These are phyloP conservation scores for Probosciger aterrimus DNA, from an alignment of 2,113 vertebrate genomes.

Conservation along the genomic window DNA sequence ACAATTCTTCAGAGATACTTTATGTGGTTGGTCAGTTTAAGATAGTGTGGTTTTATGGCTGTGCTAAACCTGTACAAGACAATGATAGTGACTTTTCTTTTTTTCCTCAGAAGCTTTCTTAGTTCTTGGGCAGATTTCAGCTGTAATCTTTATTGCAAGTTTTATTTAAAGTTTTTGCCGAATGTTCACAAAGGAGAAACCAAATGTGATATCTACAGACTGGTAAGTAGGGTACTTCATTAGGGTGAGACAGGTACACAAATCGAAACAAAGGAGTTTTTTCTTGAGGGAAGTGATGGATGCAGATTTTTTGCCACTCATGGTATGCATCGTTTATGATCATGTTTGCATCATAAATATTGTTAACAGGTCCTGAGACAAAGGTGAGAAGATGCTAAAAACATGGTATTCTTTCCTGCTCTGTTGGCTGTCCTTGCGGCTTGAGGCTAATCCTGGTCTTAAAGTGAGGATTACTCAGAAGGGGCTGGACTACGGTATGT, in stretches of 20 bases:
- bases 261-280: background rate
- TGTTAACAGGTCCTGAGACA: slow-evolving; percentile 23
- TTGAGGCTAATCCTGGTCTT: slow-evolving; percentile 49
- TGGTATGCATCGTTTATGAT: background rate
- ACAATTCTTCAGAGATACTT: background rate
- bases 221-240: background rate
- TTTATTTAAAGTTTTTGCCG: background rate
- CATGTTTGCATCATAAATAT: background rate
- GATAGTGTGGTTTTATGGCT: background rate
- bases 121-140: background rate
- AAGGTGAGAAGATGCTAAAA: background rate
- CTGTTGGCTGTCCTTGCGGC: background rate
- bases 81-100: background rate
- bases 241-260: background rate
- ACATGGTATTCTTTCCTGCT: slow-evolving; percentile 51
- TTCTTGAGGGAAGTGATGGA: background rate
- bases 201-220: background rate
- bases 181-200: background rate
- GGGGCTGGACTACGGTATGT: slow-evolving; percentile 38
- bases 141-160: background rate
- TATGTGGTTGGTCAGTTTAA: background rate
- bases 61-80: no score
- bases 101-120: background rate
- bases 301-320: background rate
- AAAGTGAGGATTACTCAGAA: slow-evolving; percentile 54